phyloP scores from a whole-genome alignment of 2,113 vertebrate genomes.

The Pardalotus punctatus region DNA sequence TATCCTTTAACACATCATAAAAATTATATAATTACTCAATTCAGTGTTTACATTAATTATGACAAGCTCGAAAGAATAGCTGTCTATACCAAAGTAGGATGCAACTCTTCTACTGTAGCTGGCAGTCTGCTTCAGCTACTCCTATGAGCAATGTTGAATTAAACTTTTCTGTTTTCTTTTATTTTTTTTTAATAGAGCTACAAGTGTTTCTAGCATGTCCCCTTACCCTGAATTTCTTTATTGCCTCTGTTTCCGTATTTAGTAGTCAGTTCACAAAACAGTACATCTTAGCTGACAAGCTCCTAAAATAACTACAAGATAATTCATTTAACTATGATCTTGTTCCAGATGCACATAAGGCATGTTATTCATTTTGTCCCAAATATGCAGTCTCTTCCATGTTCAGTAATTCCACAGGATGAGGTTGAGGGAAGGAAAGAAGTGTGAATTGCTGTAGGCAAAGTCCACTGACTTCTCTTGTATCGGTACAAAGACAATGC shows the following conservation, averaged over 20 bases:
- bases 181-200: not conserved
- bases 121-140: not conserved
- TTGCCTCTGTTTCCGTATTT: not conserved
- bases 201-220: not conserved
- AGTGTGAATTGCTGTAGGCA: not conserved
- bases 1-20: slow-evolving; percentile 81
- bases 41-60: not conserved
- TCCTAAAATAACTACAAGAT: not conserved
- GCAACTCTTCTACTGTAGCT: not conserved
- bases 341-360: not conserved
- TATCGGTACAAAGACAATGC: not conserved
- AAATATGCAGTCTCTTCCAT: not conserved
- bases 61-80: not conserved
- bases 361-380: not conserved
- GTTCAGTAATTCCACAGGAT: not conserved
- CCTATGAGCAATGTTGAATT: not conserved
- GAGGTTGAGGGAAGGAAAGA: not conserved
- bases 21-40: not conserved
- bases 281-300: not conserved
- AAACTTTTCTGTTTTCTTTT: not conserved
- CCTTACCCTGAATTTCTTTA: not conserved
- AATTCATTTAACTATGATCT: not conserved
- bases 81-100: not conserved
- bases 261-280: not conserved
- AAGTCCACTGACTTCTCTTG: not conserved